Evolutionary conservation across 2,888 invertebrate genomes (phyloP).

Genomic region (Labia minor): DNA sequence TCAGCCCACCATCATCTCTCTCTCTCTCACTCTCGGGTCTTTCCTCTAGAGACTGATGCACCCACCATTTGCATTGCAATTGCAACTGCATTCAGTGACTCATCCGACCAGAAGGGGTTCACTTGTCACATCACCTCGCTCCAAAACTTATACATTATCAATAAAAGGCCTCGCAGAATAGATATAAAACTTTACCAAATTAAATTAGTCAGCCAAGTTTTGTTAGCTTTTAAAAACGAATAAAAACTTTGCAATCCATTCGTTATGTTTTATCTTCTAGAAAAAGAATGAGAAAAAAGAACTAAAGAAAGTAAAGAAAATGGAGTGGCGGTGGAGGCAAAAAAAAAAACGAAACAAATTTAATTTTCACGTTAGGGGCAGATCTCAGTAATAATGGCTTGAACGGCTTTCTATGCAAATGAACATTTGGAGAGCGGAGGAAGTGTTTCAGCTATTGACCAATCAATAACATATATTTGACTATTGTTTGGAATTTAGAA

Average conservation of each 20-base stretch:
- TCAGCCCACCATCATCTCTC: no score
- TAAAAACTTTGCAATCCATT: slow-evolving; percentile 8
- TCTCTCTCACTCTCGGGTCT: background rate
- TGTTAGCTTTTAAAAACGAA: slow-evolving; percentile 13
- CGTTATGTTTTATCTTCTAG: slow-evolving; percentile 13
- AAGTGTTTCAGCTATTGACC: slow-evolving; percentile 2
- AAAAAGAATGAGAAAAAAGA: background rate
- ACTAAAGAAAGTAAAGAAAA: background rate
- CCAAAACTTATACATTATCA: slow-evolving; percentile 5
- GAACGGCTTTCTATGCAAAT: slow-evolving; percentile 5
- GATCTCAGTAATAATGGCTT: slow-evolving; percentile 1
- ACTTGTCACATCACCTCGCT: background rate
- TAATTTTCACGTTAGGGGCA: background rate
- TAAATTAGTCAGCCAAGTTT: background rate
- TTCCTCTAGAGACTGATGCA: no score
- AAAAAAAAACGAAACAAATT: slow-evolving; percentile 1
- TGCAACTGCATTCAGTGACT: background rate
- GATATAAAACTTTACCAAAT: slow-evolving; percentile 7
- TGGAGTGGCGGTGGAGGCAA: background rate
- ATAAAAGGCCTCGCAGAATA: slow-evolving; percentile 2
- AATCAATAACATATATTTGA: slow-evolving; percentile 13
- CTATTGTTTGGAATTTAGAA: slow-evolving; percentile 4
- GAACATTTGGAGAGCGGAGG: background rate
- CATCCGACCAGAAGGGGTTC: background rate
- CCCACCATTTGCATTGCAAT: background rate